phyloP scores from a whole-genome alignment of 2,888 invertebrate species.

The Artemia sp. region DNA sequence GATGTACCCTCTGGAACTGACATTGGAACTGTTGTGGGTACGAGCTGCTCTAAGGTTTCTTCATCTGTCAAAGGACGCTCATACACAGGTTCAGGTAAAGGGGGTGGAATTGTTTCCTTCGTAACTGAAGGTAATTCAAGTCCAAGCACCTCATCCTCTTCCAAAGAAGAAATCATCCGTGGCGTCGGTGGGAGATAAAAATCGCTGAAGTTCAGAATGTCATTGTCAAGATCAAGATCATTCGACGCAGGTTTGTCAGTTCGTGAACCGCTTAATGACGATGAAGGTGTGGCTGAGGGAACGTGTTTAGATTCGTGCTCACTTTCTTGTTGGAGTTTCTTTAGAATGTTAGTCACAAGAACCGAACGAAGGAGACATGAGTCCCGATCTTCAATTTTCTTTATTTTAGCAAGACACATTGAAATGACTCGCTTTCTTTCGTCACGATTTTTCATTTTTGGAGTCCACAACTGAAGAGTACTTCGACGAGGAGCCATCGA shows the following conservation, averaged over 20 bases:
- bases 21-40: not conserved
- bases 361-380: slow-evolving; percentile 22
- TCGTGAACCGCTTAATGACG: slow-evolving; percentile 14
- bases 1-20: not conserved
- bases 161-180: slow-evolving; percentile 45
- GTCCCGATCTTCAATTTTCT: slow-evolving; percentile 21
- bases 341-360: slow-evolving; percentile 20
- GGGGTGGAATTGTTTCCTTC: not conserved
- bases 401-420: slow-evolving; percentile 20
- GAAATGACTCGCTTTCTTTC: slow-evolving; percentile 21
- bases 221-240: not conserved
- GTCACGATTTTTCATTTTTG: slow-evolving; percentile 18
- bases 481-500: slow-evolving; percentile 17
- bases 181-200: slow-evolving; percentile 53
- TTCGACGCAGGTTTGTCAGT: slow-evolving; percentile 1
- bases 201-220: slow-evolving; percentile 37
- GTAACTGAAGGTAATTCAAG: not conserved
- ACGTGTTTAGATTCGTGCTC: slow-evolving; percentile 1
- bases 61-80: slow-evolving; percentile 10
- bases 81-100: slow-evolving; percentile 2
- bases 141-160: slow-evolving; percentile 18
- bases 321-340: slow-evolving; percentile 17
- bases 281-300: slow-evolving; percentile 8
- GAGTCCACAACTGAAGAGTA: slow-evolving; percentile 21
- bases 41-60: slow-evolving; percentile 9